Conservation (phyloP, 2,113 vertebrate genomes). For the Muntiacus muntjak region DNA sequence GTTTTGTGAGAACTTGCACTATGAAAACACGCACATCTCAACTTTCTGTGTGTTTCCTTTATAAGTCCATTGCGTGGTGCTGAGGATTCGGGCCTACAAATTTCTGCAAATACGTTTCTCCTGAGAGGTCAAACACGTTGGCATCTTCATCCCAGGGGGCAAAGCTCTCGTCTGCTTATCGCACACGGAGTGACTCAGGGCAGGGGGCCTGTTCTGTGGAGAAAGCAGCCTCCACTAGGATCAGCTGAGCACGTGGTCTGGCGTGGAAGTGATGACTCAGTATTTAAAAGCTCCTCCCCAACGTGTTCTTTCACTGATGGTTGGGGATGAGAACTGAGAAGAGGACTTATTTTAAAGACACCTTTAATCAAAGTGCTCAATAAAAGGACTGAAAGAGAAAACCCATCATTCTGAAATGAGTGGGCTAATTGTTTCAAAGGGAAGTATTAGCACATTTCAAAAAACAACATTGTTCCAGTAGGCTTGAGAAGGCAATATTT, state of each 20-base stretch:
- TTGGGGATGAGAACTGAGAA: background rate
- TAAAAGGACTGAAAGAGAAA: constrained; percentile 57
- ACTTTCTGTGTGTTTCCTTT: background rate
- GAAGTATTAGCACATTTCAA: constrained; percentile 70
- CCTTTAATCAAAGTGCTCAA: constrained; percentile 41
- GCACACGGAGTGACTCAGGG: rapidly evolving
- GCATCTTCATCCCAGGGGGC: background rate
- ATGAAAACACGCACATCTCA: background rate
- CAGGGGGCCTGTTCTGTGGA: background rate
- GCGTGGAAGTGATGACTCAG: background rate
- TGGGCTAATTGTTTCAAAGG: constrained; percentile 68
- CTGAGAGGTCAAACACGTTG: background rate
- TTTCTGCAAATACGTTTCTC: background rate
- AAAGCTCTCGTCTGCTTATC: background rate
- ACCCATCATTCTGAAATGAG: constrained; percentile 52
- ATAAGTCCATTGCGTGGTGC: background rate
- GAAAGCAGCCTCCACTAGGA: background rate
- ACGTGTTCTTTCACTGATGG: background rate
- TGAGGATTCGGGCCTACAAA: background rate
- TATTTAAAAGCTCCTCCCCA: background rate
- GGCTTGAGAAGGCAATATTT: constrained; percentile 15
- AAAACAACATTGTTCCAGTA: constrained; percentile 21
- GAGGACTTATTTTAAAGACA: background rate
- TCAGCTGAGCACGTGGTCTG: background rate
- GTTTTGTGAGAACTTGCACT: background rate